Evolutionary conservation across 2,797 vertebrate genomes (phyloP).

Genomic region (Pangasius djambal): DNA sequence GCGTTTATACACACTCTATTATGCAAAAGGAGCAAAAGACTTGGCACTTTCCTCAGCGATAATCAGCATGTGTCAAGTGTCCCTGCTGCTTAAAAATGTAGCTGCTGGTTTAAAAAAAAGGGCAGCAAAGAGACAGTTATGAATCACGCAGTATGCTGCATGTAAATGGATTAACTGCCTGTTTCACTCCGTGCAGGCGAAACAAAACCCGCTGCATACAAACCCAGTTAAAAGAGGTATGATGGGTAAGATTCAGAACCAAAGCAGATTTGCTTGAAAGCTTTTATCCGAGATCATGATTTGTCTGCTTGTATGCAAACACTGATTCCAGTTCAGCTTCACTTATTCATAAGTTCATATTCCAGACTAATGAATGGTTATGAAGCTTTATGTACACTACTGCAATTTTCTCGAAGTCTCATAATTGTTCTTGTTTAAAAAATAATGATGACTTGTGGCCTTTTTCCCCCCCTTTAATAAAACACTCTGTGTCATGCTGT

Average conservation of each 20-base stretch:
- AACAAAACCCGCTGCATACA: not conserved
- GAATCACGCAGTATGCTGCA: constrained; percentile 51
- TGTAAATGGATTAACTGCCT: not conserved
- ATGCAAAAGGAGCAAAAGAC: constrained; percentile 18
- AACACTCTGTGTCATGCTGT: not conserved
- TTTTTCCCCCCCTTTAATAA: not conserved
- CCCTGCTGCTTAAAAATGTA: constrained; percentile 45
- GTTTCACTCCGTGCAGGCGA: not conserved
- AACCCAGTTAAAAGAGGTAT: not conserved
- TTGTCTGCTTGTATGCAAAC: not conserved
- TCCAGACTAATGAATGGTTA: not conserved
- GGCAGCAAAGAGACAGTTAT: constrained; percentile 45
- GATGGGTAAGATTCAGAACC: not conserved
- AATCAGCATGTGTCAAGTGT: constrained; percentile 42
- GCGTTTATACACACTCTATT: constrained; percentile 14
- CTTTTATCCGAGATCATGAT: not conserved
- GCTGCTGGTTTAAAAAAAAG: constrained; percentile 32
- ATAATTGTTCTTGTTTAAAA: not conserved
- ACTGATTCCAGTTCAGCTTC: not conserved
- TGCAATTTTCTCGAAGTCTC: not conserved
- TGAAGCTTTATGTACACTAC: not conserved
- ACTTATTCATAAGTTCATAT: not conserved
- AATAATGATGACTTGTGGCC: too few relatives aligned
- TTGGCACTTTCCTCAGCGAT: constrained; percentile 18
- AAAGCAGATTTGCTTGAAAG: not conserved